A percentile compares a stretch with the other conserved stretches of the same genome.
These are phyloP conservation scores for Eurystomus glaucurus DNA, from an alignment of 2,797 vertebrate species.

Conservation along the genomic window DNA sequence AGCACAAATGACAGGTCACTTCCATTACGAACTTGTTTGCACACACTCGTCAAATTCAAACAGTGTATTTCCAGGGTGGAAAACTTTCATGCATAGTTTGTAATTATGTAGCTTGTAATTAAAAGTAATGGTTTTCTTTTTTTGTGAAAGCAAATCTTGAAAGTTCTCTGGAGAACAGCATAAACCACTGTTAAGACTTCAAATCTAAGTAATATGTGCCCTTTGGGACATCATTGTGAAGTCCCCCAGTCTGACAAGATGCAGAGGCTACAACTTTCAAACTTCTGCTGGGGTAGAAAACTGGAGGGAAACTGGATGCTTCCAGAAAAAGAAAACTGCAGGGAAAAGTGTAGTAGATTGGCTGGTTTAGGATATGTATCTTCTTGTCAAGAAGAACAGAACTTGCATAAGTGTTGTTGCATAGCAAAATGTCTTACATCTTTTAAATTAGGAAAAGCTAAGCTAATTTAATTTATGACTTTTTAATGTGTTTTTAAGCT, in stretches of 20 bases:
- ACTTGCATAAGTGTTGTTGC: neutral
- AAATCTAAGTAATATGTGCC: neutral
- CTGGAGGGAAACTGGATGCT: neutral
- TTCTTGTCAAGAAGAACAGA: neutral
- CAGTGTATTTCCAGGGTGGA: neutral
- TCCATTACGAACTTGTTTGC: neutral
- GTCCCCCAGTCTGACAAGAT: neutral
- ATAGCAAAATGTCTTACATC: neutral
- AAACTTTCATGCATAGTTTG: neutral
- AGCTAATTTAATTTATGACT: neutral
- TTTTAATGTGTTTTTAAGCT: neutral
- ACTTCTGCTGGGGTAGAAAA: conserved; percentile 4
- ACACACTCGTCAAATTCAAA: neutral
- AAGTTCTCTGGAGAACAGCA: neutral
- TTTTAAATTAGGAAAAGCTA: neutral
- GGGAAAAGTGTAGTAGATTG: neutral
- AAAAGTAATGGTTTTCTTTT: neutral
- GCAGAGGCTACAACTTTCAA: neutral
- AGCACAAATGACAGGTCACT: neutral
- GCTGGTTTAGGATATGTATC: neutral
- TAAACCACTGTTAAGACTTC: neutral
- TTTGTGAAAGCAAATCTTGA: neutral
- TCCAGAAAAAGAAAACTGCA: neutral
- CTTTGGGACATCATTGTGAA: neutral
- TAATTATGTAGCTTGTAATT: neutral